These are phyloP conservation scores for Diadema setosum DNA, from an alignment of 35 echinoderm and acorn worm genomes.

Conservation along the genomic window DNA sequence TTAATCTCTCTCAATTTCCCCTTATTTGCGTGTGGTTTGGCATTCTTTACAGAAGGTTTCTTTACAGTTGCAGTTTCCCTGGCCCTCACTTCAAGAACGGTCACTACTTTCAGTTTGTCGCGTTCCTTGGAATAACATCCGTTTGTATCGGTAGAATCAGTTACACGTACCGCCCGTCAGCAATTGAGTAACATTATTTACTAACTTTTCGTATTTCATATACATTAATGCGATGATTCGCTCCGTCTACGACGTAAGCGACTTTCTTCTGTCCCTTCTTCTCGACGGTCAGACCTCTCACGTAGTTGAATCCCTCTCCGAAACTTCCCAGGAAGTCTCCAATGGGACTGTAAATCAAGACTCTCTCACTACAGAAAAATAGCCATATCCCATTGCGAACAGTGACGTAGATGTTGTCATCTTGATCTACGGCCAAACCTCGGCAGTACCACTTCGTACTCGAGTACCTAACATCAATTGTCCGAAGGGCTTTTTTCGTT, in stretches of 20 bases:
- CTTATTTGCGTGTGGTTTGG: no score
- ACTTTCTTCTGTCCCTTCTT: not conserved
- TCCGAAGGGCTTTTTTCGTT: not conserved
- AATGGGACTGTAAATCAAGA: conserved; percentile 33
- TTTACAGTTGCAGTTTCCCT: no score
- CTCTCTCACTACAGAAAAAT: conserved; percentile 10
- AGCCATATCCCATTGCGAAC: not conserved
- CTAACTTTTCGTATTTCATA: not conserved
- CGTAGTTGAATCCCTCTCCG: conserved; percentile 37
- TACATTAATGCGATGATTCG: not conserved
- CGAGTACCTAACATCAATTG: conserved; percentile 23
- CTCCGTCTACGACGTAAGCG: conserved; percentile 32
- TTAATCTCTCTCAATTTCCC: no score
- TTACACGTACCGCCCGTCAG: no score
- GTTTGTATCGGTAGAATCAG: no score
- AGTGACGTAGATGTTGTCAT: conserved; percentile 49
- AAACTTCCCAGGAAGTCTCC: conserved; percentile 11
- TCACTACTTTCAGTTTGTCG: no score
- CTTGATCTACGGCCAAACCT: conserved; percentile 12
- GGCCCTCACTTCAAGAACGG: no score
- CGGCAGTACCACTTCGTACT: conserved; percentile 3
- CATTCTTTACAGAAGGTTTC: no score
- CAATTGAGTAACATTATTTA: no score
- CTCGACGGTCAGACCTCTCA: not conserved
- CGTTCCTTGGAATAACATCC: no score